phyloP scores from a whole-genome alignment of 2,797 vertebrate species.

The Lateolabrax maculatus region DNA sequence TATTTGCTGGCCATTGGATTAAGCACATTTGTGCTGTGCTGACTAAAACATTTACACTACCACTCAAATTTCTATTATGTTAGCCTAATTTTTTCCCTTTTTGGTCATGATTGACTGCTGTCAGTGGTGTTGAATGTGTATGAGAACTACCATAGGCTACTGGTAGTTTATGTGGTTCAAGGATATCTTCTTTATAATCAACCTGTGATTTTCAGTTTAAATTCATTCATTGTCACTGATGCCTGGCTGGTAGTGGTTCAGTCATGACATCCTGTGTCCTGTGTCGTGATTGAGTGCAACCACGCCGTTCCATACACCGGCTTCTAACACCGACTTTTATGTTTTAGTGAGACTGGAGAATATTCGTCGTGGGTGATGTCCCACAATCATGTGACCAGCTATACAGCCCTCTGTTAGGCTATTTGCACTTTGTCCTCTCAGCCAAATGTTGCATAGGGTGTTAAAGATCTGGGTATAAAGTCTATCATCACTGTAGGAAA shows the following conservation, averaged over 20 bases:
- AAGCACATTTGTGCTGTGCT: not conserved
- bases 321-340: too few relatives aligned
- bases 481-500: constrained; percentile 2
- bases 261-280: constrained; percentile 14
- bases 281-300: too few relatives aligned
- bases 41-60: not conserved
- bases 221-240: not conserved
- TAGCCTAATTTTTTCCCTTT: not conserved
- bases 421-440: constrained; percentile 23
- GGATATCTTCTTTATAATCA: not conserved
- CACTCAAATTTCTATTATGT: not conserved
- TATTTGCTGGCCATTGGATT: not conserved
- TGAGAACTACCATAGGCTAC: not conserved
- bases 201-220: not conserved
- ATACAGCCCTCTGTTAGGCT: not conserved
- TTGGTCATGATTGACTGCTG: not conserved
- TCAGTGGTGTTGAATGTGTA: not conserved
- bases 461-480: not conserved
- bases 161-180: not conserved
- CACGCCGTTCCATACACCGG: too few relatives aligned
- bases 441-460: constrained; percentile 3
- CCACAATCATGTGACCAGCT: constrained; percentile 35
- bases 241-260: not conserved
- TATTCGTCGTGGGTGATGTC: constrained; percentile 36
- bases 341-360: constrained; percentile 3